Base-by-base conservation (phyloP, 2,888 invertebrate species). In the Neoitamus cyanurus region DNA sequence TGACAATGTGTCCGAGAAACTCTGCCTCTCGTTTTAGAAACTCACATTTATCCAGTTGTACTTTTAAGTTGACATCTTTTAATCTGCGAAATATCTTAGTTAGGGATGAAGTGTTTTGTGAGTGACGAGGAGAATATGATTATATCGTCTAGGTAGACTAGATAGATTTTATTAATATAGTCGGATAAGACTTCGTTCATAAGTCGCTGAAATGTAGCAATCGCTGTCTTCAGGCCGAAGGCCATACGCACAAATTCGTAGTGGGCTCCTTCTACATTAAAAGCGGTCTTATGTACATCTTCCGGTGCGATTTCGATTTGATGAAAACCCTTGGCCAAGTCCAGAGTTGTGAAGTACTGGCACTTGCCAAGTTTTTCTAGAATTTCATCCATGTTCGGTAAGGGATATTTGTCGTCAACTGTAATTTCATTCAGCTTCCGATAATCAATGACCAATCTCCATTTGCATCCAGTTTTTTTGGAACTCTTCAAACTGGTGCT, bases 21-120 rank as follows among this genome's bases (percentile, higher is more conserved):
- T 85, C 82, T 5, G 86, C 85, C 42, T 85, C 68, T 83, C 80
- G 84, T 2, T 20, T 37, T 9, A 86, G 37, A 72, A 86, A 86
- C n/a, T 68, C 83, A 36, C 84, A 86, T 84, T 87, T 87, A 25
- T 86, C 84, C n/a, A 85, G 15, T 78, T 86, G 86, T 7, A 87
- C 58, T 78, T 86, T 86, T 25, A 58, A 20, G 28, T 80, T 80
- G 7, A 58, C 58, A 31, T 58, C 58, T 7, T 42, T 25, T 46
- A 87, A 69, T 68, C n/a, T n/a, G n/a, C 30, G 15, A 9, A 87
- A 84, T 48, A 87, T 86, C 73, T 84, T 85, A 28, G 25, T 37
- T 6, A 86, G 4, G 20, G 70, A 68, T 3, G 15, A 13, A 0
- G 46, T 86, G 86, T 77, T 86, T 86, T 77, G 85, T 30, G 36